These are phyloP conservation scores for Orthosia gracilis DNA, from an alignment of 2,888 invertebrate species.

Conservation along the genomic window DNA sequence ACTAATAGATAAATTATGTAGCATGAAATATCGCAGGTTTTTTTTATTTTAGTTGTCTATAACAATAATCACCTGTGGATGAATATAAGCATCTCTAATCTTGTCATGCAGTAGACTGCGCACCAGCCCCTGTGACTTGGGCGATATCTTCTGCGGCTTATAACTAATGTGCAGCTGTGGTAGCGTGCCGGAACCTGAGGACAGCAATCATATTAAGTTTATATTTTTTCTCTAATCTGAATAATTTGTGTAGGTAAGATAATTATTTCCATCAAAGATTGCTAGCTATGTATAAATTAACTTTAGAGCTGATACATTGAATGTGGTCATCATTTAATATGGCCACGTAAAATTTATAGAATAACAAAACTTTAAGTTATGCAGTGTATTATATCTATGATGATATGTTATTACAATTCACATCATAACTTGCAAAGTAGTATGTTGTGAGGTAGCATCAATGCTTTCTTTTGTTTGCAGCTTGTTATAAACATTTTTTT, in stretches of 20 bases:
- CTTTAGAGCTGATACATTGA: not conserved
- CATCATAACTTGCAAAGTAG: not conserved
- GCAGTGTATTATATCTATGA: not conserved
- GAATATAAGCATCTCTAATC: slow-evolving; percentile 99
- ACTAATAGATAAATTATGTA: too few relatives aligned
- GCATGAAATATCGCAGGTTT: too few relatives aligned
- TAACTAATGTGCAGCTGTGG: slow-evolving; percentile 99
- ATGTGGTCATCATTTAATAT: not conserved
- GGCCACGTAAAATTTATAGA: too few relatives aligned
- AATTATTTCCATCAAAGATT: not conserved
- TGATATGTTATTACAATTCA: not conserved
- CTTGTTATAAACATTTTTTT: not conserved
- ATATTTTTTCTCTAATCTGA: not conserved
- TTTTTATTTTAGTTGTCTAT: not conserved
- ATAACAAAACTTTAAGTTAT: not conserved
- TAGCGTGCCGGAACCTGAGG: slow-evolving; percentile 92
- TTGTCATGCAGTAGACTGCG: slow-evolving; percentile 98
- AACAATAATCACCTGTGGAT: slow-evolving; percentile 94
- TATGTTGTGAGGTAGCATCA: not conserved
- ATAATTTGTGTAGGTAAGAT: not conserved
- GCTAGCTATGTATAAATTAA: not conserved
- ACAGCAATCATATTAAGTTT: not conserved
- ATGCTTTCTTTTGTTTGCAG: slow-evolving; percentile 14
- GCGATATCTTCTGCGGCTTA: slow-evolving; percentile 99
- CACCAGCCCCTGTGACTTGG: slow-evolving; percentile 98